Evolutionary conservation across 2,797 vertebrate species (phyloP).

Genomic region (Melanotaenia nigrans): DNA sequence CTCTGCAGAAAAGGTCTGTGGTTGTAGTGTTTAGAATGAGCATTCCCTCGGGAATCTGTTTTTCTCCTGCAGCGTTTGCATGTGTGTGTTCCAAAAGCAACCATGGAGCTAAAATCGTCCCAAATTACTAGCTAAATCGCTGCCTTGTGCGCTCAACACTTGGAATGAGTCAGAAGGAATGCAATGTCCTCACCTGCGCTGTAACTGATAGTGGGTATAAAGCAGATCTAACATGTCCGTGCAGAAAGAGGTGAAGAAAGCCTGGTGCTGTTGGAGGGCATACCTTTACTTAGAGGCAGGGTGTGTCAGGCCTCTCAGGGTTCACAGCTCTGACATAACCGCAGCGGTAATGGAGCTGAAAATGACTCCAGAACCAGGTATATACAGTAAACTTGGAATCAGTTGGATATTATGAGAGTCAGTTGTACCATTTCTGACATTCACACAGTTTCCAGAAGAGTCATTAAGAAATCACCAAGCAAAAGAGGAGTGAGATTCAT

Average conservation of each 20-base stretch:
- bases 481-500: slow-evolving; percentile 47
- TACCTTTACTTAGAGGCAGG: slow-evolving; percentile 51
- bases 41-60: slow-evolving; percentile 58
- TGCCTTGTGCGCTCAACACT: slow-evolving; percentile 58
- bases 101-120: slow-evolving; percentile 42
- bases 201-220: slow-evolving; percentile 62
- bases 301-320: slow-evolving; percentile 56
- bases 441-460: slow-evolving; percentile 46
- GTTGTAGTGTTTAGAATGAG: slow-evolving; percentile 46
- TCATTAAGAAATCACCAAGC: slow-evolving; percentile 60
- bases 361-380: slow-evolving; percentile 48
- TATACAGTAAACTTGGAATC: slow-evolving; percentile 26
- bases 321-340: slow-evolving; percentile 51
- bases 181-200: slow-evolving; percentile 65
- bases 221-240: slow-evolving; percentile 58
- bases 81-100: slow-evolving; percentile 61
- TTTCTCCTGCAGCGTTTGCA: slow-evolving; percentile 45
- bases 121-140: slow-evolving; percentile 59
- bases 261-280: slow-evolving; percentile 52
- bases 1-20: slow-evolving; percentile 44
- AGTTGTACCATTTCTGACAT: slow-evolving; percentile 12
- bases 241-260: slow-evolving; percentile 32
- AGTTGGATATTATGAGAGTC: slow-evolving; percentile 23
- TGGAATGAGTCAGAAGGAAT: slow-evolving; percentile 69
- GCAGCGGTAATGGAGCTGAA: slow-evolving; percentile 56